Conservation (phyloP, 2,797 vertebrate species). For the Typhlichthys subterraneus region DNA sequence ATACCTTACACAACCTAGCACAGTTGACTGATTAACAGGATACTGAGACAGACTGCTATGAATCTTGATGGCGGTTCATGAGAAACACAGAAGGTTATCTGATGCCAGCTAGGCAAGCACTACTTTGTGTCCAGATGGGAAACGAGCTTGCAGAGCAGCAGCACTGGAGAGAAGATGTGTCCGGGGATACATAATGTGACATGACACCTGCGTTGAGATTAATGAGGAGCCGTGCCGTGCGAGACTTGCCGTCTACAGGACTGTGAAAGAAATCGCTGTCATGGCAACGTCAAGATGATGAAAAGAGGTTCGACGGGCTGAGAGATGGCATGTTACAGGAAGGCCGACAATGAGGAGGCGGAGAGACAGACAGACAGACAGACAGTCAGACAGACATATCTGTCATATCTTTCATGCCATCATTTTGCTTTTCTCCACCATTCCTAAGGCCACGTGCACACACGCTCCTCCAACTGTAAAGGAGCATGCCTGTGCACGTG, state of each 20-base stretch:
- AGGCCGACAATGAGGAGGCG: neutral
- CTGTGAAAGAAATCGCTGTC: constrained; percentile 34
- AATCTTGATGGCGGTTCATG: constrained; percentile 7
- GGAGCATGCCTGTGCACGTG: neutral
- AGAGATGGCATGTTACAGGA: neutral
- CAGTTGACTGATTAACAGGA: constrained; percentile 12
- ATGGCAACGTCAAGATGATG: neutral
- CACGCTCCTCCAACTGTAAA: no score
- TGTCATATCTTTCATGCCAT: no score
- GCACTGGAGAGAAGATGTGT: constrained; percentile 37
- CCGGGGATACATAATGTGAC: constrained; percentile 39
- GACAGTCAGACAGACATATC: neutral
- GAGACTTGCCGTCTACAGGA: constrained; percentile 56
- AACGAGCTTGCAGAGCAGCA: constrained; percentile 34
- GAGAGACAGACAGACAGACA: neutral
- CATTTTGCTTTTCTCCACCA: no score
- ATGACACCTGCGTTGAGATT: constrained; percentile 55
- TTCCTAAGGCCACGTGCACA: no score
- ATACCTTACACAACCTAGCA: constrained; percentile 20
- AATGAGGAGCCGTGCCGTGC: constrained; percentile 17
- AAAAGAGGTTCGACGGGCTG: neutral
- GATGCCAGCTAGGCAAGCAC: constrained; percentile 19
- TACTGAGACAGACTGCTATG: constrained; percentile 14
- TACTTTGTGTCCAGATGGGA: constrained; percentile 55
- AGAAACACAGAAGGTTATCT: constrained; percentile 12